Conservation (phyloP, 2,797 vertebrate genomes). For the Tenualosa thibaudeaui region DNA sequence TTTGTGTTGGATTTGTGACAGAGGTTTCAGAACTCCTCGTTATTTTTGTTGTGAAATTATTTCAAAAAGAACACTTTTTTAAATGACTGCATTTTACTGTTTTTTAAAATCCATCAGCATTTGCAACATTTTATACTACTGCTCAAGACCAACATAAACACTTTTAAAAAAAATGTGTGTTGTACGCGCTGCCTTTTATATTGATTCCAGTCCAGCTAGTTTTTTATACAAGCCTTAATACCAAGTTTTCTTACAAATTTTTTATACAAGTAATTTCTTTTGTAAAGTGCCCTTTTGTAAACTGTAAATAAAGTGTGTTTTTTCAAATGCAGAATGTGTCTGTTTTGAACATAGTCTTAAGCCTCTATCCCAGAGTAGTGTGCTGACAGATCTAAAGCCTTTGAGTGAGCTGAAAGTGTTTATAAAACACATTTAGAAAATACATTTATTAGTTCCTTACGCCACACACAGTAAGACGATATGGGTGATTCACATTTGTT, state of each 20-base stretch:
- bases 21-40: neutral
- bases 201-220: slow-evolving; percentile 80
- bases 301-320: slow-evolving; percentile 98
- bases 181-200: slow-evolving; percentile 77
- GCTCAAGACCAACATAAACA: slow-evolving; percentile 69
- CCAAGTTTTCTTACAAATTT: slow-evolving; percentile 64
- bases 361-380: neutral
- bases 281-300: slow-evolving; percentile 88
- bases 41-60: neutral
- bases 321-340: neutral
- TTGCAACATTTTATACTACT: slow-evolving; percentile 59
- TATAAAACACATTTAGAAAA: neutral
- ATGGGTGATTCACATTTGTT: too few species aligned
- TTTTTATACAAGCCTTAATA: slow-evolving; percentile 78
- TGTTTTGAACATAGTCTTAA: neutral
- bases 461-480: too few species aligned
- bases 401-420: neutral
- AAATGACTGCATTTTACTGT: slow-evolving; percentile 24
- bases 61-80: neutral
- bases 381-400: neutral
- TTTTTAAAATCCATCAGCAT: slow-evolving; percentile 66
- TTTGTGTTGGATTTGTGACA: slow-evolving; percentile 58
- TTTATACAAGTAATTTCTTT: slow-evolving; percentile 70
- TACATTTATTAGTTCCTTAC: too few species aligned
- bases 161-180: slow-evolving; percentile 71